A percentile compares a stretch with the other conserved stretches of the same genome.
phyloP scores from a whole-genome alignment of 2,113 vertebrate species.

The Xenopus tropicalis region DNA sequence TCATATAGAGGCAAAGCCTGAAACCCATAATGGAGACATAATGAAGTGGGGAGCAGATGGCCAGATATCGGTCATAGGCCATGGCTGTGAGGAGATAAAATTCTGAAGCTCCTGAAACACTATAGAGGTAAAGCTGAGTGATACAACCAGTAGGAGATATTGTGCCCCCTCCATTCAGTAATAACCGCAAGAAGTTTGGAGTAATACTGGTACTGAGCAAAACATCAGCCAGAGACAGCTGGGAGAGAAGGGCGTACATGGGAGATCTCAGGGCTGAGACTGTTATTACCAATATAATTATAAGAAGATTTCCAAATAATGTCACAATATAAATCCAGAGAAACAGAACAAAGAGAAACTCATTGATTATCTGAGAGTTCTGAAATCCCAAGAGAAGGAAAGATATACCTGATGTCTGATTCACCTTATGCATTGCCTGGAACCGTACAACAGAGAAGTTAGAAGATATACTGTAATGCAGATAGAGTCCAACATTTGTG shows the following conservation, averaged over 20 bases:
- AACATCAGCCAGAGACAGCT: slow-evolving; percentile 49
- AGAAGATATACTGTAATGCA: too few relatives aligned
- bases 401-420: too few relatives aligned
- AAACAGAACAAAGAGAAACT: too few relatives aligned
- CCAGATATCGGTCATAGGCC: slow-evolving; percentile 55
- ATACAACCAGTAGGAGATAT: slow-evolving; percentile 52
- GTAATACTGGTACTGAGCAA: slow-evolving; percentile 32
- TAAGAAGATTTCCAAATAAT: slow-evolving; percentile 45
- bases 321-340: slow-evolving; percentile 24
- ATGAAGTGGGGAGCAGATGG: slow-evolving; percentile 53
- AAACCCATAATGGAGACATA: slow-evolving; percentile 46
- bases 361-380: too few relatives aligned
- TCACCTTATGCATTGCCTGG: too few relatives aligned
- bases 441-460: too few relatives aligned
- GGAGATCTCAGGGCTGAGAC: slow-evolving; percentile 33
- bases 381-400: too few relatives aligned
- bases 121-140: slow-evolving; percentile 55
- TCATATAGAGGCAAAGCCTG: slow-evolving; percentile 27
- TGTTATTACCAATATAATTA: slow-evolving; percentile 33
- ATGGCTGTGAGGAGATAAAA: slow-evolving; percentile 50
- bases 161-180: slow-evolving; percentile 5
- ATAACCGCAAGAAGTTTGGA: slow-evolving; percentile 42
- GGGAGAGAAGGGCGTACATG: slow-evolving; percentile 49
- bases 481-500: too few relatives aligned
- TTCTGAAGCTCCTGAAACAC: slow-evolving; percentile 45